Evolutionary conservation across 2,797 vertebrate genomes (phyloP).

Genomic region (Sebastes flavidus): DNA sequence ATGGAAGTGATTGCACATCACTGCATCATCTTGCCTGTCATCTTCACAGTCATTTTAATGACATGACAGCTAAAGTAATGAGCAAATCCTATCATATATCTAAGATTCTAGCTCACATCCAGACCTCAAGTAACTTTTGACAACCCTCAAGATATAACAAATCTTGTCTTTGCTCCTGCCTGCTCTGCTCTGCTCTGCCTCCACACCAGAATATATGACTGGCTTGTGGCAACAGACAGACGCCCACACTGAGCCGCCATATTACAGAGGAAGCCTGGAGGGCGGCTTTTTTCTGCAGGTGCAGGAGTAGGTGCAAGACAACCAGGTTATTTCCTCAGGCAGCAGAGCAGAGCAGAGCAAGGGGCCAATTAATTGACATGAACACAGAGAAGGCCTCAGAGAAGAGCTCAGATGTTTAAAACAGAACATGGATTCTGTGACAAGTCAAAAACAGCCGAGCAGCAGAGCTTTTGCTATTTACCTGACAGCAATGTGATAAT

Average conservation of each 20-base stretch:
- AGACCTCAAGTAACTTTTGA: slow-evolving; percentile 13
- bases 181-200: slow-evolving; percentile 1
- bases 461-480: background rate
- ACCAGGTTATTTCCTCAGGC: slow-evolving; percentile 62
- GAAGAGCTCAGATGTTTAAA: slow-evolving; percentile 7
- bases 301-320: slow-evolving; percentile 35
- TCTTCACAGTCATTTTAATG: background rate
- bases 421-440: background rate
- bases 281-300: slow-evolving; percentile 66
- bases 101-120: background rate
- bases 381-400: slow-evolving; percentile 4
- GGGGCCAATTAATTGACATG: slow-evolving; percentile 38
- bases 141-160: background rate
- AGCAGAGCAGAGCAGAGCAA: slow-evolving; percentile 36
- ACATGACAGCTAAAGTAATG: background rate
- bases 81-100: background rate
- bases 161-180: slow-evolving; percentile 3
- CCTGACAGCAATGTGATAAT: background rate
- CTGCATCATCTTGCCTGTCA: slow-evolving; percentile 35
- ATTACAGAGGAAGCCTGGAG: slow-evolving; percentile 38
- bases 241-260: slow-evolving; percentile 5
- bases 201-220: slow-evolving; percentile 1
- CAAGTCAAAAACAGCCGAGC: background rate
- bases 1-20: slow-evolving; percentile 20
- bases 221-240: slow-evolving; percentile 15